Conservation (phyloP, 2,888 invertebrate genomes). For the Carterocephalus palaemon region DNA sequence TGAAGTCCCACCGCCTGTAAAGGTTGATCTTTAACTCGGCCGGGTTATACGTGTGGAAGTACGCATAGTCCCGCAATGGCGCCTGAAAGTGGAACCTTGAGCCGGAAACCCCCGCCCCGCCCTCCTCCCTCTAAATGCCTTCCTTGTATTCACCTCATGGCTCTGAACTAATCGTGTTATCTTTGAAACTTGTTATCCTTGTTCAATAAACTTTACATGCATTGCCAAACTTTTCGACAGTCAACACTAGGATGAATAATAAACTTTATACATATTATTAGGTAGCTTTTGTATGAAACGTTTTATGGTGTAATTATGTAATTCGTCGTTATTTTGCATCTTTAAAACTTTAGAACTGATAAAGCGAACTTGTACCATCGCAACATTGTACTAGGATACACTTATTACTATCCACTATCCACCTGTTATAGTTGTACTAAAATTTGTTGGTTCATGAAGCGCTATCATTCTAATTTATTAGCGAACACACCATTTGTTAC, state of each 20-base stretch:
- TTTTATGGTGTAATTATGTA: no score
- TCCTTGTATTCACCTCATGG: conserved; percentile 45
- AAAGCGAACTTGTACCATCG: no score
- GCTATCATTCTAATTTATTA: conserved; percentile 7
- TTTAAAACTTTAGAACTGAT: no score
- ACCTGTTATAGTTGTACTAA: no score
- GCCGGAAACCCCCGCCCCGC: conserved; percentile 44
- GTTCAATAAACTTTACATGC: no score
- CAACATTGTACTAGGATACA: no score
- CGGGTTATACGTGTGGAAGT: conserved; percentile 53
- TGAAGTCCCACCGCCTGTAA: conserved; percentile 16
- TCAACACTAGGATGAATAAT: no score
- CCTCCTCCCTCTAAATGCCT: conserved; percentile 43
- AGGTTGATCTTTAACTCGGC: conserved; percentile 36
- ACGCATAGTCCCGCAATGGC: conserved; percentile 73
- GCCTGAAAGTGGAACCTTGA: conserved; percentile 51
- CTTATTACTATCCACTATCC: no score
- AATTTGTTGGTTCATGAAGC: not conserved
- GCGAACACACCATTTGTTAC: conserved; percentile 1
- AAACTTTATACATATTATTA: no score
- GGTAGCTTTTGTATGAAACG: no score
- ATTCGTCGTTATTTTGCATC: no score
- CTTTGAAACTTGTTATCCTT: conserved; percentile 4
- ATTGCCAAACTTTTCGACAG: no score
- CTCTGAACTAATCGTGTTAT: conserved; percentile 9